phyloP scores from a whole-genome alignment of 23 tunicate genomes.

The Halocynthia roretzi region DNA sequence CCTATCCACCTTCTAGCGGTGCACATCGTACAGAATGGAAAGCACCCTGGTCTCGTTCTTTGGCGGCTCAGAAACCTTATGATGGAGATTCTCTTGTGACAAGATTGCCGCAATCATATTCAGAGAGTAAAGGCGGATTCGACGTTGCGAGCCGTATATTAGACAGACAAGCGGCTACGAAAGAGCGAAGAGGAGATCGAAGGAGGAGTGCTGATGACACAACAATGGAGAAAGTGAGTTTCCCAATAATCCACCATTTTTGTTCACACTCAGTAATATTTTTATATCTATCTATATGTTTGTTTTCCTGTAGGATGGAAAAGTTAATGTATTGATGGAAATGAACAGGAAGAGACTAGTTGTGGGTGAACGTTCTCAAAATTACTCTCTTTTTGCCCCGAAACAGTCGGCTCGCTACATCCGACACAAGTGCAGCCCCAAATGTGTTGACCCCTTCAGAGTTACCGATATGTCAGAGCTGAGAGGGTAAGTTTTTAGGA shows the following conservation, averaged over 20 bases:
- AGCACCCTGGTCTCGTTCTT: constrained; percentile 67
- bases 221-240: not conserved
- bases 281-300: too few relatives aligned
- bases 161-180: constrained; percentile 21
- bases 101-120: constrained; percentile 57
- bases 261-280: too few relatives aligned
- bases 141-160: constrained; percentile 63
- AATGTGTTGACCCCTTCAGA: constrained; percentile 20
- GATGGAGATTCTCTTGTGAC: constrained; percentile 9
- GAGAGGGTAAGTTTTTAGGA: not conserved
- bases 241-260: too few relatives aligned
- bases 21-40: constrained; percentile 23
- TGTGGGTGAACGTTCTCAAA: too few relatives aligned
- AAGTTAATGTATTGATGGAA: too few relatives aligned
- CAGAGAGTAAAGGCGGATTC: constrained; percentile 61
- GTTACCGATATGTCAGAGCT: not conserved
- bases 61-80: constrained; percentile 21
- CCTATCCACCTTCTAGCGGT: too few relatives aligned
- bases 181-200: not conserved
- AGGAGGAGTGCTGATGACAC: not conserved
- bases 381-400: too few relatives aligned
- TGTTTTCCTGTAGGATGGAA: too few relatives aligned
- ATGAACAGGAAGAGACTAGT: too few relatives aligned
- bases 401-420: not conserved
- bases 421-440: not conserved